Percentiles rank a stretch among this genome's conserved stretches.
These are phyloP conservation scores for Acipenser transmontanus DNA, from an alignment of 2,797 vertebrate species.

Conservation along the genomic window DNA sequence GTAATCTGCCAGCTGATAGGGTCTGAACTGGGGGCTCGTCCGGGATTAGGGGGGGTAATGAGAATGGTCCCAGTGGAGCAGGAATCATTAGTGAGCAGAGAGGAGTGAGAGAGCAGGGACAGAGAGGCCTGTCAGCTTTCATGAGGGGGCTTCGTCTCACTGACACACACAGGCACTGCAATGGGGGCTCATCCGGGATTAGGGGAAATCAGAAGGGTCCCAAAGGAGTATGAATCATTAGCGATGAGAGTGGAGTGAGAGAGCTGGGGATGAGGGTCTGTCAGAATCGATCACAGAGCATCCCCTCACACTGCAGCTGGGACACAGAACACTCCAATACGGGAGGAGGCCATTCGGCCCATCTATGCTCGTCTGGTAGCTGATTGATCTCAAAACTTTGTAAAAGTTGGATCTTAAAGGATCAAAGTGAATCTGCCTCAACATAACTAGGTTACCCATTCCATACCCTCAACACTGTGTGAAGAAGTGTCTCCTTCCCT, in stretches of 20 bases:
- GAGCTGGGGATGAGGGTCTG: background rate
- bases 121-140: conserved; percentile 10
- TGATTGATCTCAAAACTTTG: no score
- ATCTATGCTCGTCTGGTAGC: no score
- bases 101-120: conserved; percentile 28
- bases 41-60: conserved; percentile 32
- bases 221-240: background rate
- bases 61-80: conserved; percentile 27
- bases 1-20: conserved; percentile 67
- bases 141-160: background rate
- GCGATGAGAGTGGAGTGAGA: background rate
- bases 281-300: no score
- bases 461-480: no score
- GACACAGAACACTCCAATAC: no score
- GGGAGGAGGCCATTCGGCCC: no score
- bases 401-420: no score
- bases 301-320: no score
- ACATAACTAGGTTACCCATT: no score
- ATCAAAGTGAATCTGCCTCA: no score
- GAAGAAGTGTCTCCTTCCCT: no score
- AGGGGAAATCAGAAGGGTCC: background rate
- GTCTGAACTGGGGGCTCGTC: conserved; percentile 30
- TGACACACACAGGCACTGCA: conserved; percentile 38
- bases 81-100: conserved; percentile 37
- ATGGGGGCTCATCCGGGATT: background rate